Percentiles rank a stretch among this genome's conserved stretches.
Conservation (phyloP, 2,888 invertebrate species). For the Euzophera pinguis region DNA sequence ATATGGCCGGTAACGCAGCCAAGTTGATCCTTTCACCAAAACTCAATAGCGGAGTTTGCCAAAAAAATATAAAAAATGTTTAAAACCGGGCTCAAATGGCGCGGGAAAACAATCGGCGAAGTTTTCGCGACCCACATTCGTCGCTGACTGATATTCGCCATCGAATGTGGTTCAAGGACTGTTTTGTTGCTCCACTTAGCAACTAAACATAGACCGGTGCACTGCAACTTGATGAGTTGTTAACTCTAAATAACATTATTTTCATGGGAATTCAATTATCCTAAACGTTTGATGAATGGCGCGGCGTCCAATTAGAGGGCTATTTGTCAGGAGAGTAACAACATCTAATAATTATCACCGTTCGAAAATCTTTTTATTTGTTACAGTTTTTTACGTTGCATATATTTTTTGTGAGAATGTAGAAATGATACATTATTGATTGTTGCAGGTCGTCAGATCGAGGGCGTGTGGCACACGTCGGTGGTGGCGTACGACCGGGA, state of each 20-base stretch:
- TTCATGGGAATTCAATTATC: too few relatives aligned
- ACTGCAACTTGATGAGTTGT: too few relatives aligned
- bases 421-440: neutral
- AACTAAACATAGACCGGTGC: constrained; percentile 31
- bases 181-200: constrained; percentile 41
- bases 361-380: neutral
- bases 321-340: too few relatives aligned
- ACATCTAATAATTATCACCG: too few relatives aligned
- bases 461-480: constrained; percentile 98
- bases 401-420: neutral
- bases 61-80: too few relatives aligned
- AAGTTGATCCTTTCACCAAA: too few relatives aligned
- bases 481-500: constrained; percentile 92
- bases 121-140: constrained; percentile 23
- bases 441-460: constrained; percentile 86
- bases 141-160: constrained; percentile 27
- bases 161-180: constrained; percentile 44
- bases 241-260: too few relatives aligned
- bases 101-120: constrained; percentile 9
- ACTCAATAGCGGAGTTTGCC: too few relatives aligned
- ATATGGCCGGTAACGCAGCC: too few relatives aligned
- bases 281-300: too few relatives aligned
- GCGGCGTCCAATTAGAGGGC: too few relatives aligned
- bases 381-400: neutral
- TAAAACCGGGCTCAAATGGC: too few relatives aligned